Percentiles rank a stretch among this genome's conserved stretches.
phyloP scores from a whole-genome alignment of 2,888 invertebrate genomes.

The Serrognathus titanus region DNA sequence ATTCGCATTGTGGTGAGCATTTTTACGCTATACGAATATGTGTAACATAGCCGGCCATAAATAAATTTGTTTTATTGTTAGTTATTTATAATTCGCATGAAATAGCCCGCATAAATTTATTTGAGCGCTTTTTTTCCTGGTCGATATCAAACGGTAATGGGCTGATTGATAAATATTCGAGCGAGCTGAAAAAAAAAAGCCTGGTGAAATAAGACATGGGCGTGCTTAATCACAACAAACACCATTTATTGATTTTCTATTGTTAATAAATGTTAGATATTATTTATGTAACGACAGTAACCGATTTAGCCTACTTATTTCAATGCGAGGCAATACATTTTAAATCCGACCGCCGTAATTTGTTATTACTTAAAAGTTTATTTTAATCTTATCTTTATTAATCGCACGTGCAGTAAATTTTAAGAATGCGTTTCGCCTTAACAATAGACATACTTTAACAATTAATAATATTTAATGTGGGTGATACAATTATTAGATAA shows the following conservation, averaged over 20 bases:
- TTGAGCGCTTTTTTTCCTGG: background rate
- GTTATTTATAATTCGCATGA: slow-evolving; percentile 9
- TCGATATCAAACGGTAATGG: background rate
- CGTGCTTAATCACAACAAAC: slow-evolving; percentile 1
- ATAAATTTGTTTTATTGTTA: slow-evolving; percentile 5
- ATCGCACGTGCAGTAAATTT: background rate
- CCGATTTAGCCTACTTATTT: background rate
- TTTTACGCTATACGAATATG: background rate
- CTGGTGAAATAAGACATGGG: background rate
- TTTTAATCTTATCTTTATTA: slow-evolving; percentile 2
- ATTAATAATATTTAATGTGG: background rate
- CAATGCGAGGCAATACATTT: background rate
- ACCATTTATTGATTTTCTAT: slow-evolving; percentile 1
- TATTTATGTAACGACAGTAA: slow-evolving; percentile 1
- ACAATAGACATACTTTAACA: background rate
- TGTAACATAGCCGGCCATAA: slow-evolving; percentile 1
- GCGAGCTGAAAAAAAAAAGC: background rate
- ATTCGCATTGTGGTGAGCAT: slow-evolving; percentile 6
- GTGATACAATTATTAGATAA: too few species aligned
- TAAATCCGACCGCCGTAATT: background rate
- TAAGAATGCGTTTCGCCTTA: background rate
- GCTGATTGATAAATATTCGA: background rate
- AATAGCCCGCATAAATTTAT: background rate
- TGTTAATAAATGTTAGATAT: background rate
- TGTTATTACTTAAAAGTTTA: background rate